Evolutionary conservation across 2,888 invertebrate genomes (phyloP).

Genomic region (Meteorus colon): DNA sequence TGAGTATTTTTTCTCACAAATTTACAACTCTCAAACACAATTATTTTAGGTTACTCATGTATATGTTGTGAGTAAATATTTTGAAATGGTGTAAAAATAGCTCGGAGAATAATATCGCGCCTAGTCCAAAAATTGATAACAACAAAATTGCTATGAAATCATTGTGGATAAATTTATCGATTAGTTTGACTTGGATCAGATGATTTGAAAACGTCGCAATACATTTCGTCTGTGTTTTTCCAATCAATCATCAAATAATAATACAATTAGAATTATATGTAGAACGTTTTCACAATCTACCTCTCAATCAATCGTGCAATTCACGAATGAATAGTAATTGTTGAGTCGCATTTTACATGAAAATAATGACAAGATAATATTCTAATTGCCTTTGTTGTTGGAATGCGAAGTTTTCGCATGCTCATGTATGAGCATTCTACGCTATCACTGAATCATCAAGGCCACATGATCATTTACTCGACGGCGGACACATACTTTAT

Average conservation of each 20-base stretch:
- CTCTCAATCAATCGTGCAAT: not conserved
- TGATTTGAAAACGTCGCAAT: too few species aligned
- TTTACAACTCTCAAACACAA: not conserved
- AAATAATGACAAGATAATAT: not conserved
- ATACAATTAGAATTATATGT: not conserved
- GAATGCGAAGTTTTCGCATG: not conserved
- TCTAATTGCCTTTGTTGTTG: not conserved
- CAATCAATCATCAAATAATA: not conserved
- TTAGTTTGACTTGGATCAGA: not conserved
- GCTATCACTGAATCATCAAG: slow-evolving; percentile 2
- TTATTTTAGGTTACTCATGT: slow-evolving; percentile 1
- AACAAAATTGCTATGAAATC: too few species aligned
- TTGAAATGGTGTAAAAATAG: not conserved
- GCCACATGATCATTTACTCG: not conserved
- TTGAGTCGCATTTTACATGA: not conserved
- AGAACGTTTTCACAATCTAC: not conserved
- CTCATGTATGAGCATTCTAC: not conserved
- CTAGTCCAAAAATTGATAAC: not conserved
- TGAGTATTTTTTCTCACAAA: not conserved
- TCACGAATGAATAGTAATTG: not conserved
- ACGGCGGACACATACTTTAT: not conserved
- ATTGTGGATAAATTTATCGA: too few species aligned
- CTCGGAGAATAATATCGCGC: not conserved
- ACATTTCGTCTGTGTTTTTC: too few species aligned
- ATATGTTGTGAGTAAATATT: not conserved